These are phyloP conservation scores for Sarcophilus harrisii DNA, from an alignment of 2,797 vertebrate species.

Conservation along the genomic window DNA sequence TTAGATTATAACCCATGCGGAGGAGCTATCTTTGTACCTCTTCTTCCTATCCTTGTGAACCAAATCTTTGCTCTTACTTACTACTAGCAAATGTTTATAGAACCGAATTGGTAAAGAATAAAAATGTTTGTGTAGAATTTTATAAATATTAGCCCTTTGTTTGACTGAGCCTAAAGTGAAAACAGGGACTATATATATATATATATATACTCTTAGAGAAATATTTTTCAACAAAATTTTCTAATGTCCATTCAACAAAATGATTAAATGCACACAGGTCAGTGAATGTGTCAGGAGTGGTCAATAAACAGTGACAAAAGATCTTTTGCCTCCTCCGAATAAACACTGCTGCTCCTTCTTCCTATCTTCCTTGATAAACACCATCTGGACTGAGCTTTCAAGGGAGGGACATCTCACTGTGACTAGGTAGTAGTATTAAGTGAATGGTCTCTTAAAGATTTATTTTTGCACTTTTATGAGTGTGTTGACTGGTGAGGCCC, in stretches of 20 bases:
- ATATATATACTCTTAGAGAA: neutral
- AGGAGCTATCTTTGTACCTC: neutral
- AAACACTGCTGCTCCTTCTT: constrained; percentile 48
- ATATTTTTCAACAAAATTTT: constrained; percentile 6
- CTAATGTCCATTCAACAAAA: constrained; percentile 39
- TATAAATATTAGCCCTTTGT: neutral
- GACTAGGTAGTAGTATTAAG: neutral
- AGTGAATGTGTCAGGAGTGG: constrained; percentile 53
- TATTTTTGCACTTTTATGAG: neutral
- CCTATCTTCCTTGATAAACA: constrained; percentile 42
- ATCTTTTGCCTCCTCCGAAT: constrained; percentile 44
- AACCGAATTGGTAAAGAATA: neutral
- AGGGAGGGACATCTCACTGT: neutral
- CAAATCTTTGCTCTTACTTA: neutral
- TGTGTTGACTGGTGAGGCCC: neutral
- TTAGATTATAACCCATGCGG: neutral
- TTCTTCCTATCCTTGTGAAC: neutral
- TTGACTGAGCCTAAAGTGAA: constrained; percentile 15
- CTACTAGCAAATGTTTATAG: neutral
- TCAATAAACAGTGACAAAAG: constrained; percentile 70
- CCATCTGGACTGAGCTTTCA: constrained; percentile 52
- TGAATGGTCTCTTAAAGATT: neutral
- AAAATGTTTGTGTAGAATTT: constrained; percentile 30
- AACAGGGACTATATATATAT: constrained; percentile 8
- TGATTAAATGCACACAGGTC: constrained; percentile 31